Base-by-base conservation (phyloP, 2,113 vertebrate genomes). In the Scytalopus superciliaris region DNA sequence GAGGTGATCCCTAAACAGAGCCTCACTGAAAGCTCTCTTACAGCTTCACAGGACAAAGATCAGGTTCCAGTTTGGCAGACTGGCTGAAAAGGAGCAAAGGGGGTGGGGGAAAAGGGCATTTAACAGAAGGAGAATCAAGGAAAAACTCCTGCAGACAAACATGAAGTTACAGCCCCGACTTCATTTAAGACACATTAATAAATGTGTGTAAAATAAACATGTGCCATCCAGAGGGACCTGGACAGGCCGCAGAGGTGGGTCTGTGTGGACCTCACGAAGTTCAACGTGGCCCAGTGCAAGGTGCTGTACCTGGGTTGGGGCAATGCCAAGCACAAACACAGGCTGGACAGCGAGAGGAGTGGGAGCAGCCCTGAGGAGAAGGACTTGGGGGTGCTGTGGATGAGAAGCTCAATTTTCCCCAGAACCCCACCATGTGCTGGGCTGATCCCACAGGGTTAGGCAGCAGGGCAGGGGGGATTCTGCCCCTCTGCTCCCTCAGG, bases 31-130 rank as follows among this genome's bases (percentile, higher is more conserved):
- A 89, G 47, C 50, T 50, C 52, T 22, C 31, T 53, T 66, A 35
- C 66, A 47, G 33, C 1, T 3, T 31, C 69, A 44, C 12, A 57
- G 60, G 47, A 86, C 63, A 80, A 64, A 60, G 55, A 78, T 89
- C 50, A 49, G 31, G n/a, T 62, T 91, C 52, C 59, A 70, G 19
- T 39, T 22, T 64, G 39, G 80, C 2, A 3, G 19, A 39, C 7
- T 57, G 45, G 31, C 45, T 60, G 57, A 42, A 86, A 79, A 76
- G 15, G 3, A 72, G 15, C 15, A 64, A 52, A 39, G 57, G 23
- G 21, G 7, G 17, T 11, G 2, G 8, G 0, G 7, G 2, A 1
- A 35, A 52, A 27, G 3, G 19, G 3, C 35, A 6, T 50, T 89
- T 69, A 73, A 76, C 24, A 60, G 60, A 40, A 57, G 10, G 12